phyloP scores from a whole-genome alignment of 2,113 vertebrate genomes.

The Oreocharis arfaki region DNA sequence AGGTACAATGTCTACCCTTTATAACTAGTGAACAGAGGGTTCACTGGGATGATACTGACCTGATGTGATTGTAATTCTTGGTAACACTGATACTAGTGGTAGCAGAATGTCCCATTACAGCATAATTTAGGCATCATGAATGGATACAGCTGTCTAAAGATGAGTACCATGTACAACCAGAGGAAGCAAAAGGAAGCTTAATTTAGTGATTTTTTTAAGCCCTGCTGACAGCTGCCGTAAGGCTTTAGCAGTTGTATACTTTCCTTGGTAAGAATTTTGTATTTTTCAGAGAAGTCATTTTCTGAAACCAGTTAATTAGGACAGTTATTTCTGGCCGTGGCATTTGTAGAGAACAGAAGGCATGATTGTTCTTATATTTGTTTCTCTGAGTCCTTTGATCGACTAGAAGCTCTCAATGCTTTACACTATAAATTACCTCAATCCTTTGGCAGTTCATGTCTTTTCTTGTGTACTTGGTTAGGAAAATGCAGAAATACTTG shows the following conservation, averaged over 20 bases:
- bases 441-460: conserved; percentile 18
- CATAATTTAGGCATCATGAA: not conserved
- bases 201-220: conserved; percentile 20
- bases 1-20: not conserved
- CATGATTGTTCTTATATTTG: conserved; percentile 55
- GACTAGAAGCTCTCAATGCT: conserved; percentile 59
- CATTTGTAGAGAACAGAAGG: conserved; percentile 66
- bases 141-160: conserved; percentile 38
- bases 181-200: not conserved
- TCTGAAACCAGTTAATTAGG: conserved; percentile 68
- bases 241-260: conserved; percentile 53
- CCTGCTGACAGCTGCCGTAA: conserved; percentile 38
- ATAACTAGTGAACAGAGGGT: not conserved
- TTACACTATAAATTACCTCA: conserved; percentile 62
- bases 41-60: not conserved
- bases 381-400: conserved; percentile 69
- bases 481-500: conserved; percentile 42
- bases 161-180: not conserved
- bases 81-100: not conserved
- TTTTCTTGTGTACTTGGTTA: conserved; percentile 46
- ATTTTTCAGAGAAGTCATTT: conserved; percentile 45
- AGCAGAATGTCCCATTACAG: not conserved
- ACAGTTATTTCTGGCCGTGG: conserved; percentile 67
- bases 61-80: not conserved
- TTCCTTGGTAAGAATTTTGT: conserved; percentile 31